Evolutionary conservation across 2,113 vertebrate genomes (phyloP), one percentile per base, ranked within the genome.

Genomic region (Atlantisia rogersi): DNA sequence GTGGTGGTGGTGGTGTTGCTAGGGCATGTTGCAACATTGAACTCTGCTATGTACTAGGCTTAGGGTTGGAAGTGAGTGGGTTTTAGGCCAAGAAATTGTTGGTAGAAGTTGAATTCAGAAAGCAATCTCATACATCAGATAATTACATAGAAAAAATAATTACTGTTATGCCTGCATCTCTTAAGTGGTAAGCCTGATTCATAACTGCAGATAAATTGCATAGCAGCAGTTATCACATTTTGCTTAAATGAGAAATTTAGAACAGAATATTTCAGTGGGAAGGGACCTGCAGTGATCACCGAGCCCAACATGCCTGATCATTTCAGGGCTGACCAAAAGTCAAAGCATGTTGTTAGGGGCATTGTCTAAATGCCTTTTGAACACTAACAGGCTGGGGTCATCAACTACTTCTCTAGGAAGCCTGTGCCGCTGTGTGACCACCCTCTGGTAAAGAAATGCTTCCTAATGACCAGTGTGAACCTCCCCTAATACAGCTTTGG

Each of bases 41-140:
- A 17, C 50, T 76, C 29, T 15, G 17, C 19, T 4, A 1, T 25
- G n/a, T 53, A 6, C 32, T 52, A 48, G 42, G 15, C 35, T 79
- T 29, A 31, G 60, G 13, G 4, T 24, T 64, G 74, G 48, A 70
- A 5, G 3, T 63, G 37, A 40, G 22, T 0, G 0, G 3, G 29
- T 3, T 71, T 77, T 75, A 63, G 15, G 15, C 39, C 17, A 73
- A 84, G 80, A 71, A 92, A 39, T 48, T 39, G 10, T 75, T 71
- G 70, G 4, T 20, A 37, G 68, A 67, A 76, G 44, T 28, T 70
- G n/a, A 80, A 25, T 80, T 80, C 32, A 32, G 46, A 69, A 46
- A 70, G 25, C 42, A 35, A 7, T 24, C 28, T 81, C 60, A 56
- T 79, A 55, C 53, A 14, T 80, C 10, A 52, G 37, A 8, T 81